A percentile compares a stretch with the other conserved stretches of the same genome.
These are phyloP conservation scores for Poeciliopsis turrubarensis DNA, from an alignment of 2,113 vertebrate species.

Conservation along the genomic window DNA sequence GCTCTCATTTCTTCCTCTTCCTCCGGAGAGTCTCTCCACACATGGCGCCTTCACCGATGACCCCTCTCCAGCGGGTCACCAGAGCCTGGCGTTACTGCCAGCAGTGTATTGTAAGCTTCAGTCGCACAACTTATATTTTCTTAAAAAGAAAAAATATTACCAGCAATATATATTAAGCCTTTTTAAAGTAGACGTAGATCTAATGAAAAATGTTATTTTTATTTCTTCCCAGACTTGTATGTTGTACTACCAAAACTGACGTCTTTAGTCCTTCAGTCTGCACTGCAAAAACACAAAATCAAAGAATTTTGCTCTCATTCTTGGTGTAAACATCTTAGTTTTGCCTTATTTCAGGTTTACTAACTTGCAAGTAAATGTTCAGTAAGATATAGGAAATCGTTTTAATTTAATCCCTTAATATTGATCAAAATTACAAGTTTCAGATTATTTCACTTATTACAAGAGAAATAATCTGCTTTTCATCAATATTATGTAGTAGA, in stretches of 20 bases:
- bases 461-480: no score
- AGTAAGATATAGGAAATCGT: no score
- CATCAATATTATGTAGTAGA: no score
- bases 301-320: no score
- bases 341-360: no score
- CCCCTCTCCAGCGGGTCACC: slow-evolving; percentile 62
- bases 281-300: no score
- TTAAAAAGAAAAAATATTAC: slow-evolving; percentile 78
- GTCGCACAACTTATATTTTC: slow-evolving; percentile 83
- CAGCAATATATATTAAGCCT: slow-evolving; percentile 83
- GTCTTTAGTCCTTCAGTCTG: slow-evolving; percentile 73
- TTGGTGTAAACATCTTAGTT: no score
- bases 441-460: no score
- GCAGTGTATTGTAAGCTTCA: slow-evolving; percentile 81
- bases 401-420: no score
- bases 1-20: slow-evolving; percentile 9
- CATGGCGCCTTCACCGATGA: slow-evolving; percentile 67
- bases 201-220: slow-evolving; percentile 83
- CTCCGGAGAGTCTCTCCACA: slow-evolving; percentile 58
- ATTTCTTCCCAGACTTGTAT: slow-evolving; percentile 75
- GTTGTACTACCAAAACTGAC: slow-evolving; percentile 71
- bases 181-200: slow-evolving; percentile 96
- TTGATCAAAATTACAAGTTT: no score
- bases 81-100: slow-evolving; percentile 73
- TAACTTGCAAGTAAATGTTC: no score